Conservation (phyloP, 1,140 invertebrate species). For the Caenorhabditis brenneri region DNA sequence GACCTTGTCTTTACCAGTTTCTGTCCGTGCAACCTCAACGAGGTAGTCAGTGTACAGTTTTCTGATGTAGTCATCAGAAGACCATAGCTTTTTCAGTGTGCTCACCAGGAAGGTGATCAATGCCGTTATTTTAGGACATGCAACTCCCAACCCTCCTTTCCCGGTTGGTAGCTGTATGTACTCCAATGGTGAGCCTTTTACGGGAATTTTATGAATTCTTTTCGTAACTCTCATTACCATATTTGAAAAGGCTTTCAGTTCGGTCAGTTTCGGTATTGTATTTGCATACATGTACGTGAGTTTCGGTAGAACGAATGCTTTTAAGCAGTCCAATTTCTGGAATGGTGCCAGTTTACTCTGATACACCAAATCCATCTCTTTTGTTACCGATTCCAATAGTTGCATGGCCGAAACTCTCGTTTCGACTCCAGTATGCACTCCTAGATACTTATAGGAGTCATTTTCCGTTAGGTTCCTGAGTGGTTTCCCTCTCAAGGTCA, state of each 20-base stretch:
- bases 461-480: too few relatives aligned
- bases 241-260: not conserved
- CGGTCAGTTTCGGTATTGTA: not conserved
- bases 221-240: not conserved
- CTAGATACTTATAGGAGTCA: too few relatives aligned
- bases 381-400: not conserved
- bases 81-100: not conserved
- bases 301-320: not conserved
- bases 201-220: not conserved
- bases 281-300: not conserved
- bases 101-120: not conserved
- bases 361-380: not conserved
- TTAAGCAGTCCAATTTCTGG: not conserved
- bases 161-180: not conserved
- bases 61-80: not conserved
- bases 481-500: too few relatives aligned
- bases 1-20: not conserved
- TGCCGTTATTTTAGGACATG: not conserved
- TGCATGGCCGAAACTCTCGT: not conserved
- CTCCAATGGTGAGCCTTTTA: not conserved
- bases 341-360: not conserved
- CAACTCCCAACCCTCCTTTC: not conserved
- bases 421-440: not conserved
- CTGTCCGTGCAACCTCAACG: not conserved
- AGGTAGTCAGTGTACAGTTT: not conserved